phyloP scores from a whole-genome alignment of 2,888 invertebrate genomes.

The Romanomermis culicivorax region DNA sequence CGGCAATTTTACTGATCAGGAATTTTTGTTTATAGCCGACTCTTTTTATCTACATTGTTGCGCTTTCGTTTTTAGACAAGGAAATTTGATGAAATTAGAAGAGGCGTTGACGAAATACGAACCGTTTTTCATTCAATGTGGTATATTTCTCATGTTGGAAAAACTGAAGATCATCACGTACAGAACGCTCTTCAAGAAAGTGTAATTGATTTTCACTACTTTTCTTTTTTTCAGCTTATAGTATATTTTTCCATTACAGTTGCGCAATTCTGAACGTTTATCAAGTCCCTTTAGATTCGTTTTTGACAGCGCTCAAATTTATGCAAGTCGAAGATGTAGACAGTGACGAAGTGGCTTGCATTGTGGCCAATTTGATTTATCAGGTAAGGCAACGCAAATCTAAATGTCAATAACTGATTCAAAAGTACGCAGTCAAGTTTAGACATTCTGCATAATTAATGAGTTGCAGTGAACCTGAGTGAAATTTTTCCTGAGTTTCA shows the following conservation, averaged over 20 bases:
- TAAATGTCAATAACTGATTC: no score
- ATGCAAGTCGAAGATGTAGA: slow-evolving; percentile 61
- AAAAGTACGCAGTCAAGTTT: no score
- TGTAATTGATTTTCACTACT: slow-evolving; percentile 34
- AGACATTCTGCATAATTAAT: no score
- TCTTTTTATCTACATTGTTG: no score
- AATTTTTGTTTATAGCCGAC: no score
- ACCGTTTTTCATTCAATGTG: slow-evolving; percentile 74
- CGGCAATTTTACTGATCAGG: no score
- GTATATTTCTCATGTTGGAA: slow-evolving; percentile 90
- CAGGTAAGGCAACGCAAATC: background rate
- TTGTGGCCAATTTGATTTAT: slow-evolving; percentile 64
- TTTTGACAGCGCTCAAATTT: slow-evolving; percentile 57
- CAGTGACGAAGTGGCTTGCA: slow-evolving; percentile 80
- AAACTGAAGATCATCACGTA: slow-evolving; percentile 83
- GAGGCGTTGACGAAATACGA: slow-evolving; percentile 63
- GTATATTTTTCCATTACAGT: slow-evolving; percentile 15
- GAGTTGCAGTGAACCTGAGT: no score
- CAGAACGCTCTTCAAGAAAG: slow-evolving; percentile 82
- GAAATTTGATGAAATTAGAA: slow-evolving; percentile 62
- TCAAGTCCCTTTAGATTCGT: slow-evolving; percentile 63
- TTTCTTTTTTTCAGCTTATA: background rate
- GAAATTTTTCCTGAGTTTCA: no score
- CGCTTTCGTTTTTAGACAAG: slow-evolving; percentile 46
- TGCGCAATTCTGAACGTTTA: slow-evolving; percentile 39